Conservation (phyloP, 1,140 invertebrate genomes). For the Anastrepha ludens region DNA sequence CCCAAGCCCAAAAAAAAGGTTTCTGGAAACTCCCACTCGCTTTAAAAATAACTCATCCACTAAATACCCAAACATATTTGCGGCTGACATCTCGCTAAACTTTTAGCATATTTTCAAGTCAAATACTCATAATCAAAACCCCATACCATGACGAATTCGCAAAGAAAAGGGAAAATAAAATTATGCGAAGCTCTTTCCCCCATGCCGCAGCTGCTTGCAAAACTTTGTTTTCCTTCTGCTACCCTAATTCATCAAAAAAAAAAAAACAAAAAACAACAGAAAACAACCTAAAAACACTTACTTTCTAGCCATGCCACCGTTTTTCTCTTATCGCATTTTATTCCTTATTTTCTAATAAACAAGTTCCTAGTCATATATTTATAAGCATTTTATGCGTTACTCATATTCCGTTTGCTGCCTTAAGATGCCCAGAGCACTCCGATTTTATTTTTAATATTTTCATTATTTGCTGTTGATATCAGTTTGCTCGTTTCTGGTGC, state of each 20-base stretch:
- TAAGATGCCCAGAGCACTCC: neutral
- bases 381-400: neutral
- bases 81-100: conserved; percentile 33
- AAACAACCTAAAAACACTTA: neutral
- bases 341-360: conserved; percentile 27
- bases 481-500: neutral
- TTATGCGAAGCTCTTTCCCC: neutral
- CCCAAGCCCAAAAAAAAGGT: neutral
- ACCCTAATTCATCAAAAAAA: neutral
- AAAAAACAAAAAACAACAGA: neutral
- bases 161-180: neutral
- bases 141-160: too few relatives aligned
- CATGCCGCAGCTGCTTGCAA: neutral
- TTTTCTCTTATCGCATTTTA: neutral
- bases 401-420: neutral
- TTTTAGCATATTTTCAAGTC: conserved; percentile 50
- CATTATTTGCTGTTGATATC: neutral
- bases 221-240: neutral
- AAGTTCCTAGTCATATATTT: conserved; percentile 33
- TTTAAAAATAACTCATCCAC: conserved; percentile 21
- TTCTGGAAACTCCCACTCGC: neutral
- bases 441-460: neutral
- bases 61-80: conserved; percentile 41
- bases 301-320: neutral
- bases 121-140: conserved; percentile 38